Conservation (phyloP, 2,888 invertebrate species). For the Andrena dorsata region DNA sequence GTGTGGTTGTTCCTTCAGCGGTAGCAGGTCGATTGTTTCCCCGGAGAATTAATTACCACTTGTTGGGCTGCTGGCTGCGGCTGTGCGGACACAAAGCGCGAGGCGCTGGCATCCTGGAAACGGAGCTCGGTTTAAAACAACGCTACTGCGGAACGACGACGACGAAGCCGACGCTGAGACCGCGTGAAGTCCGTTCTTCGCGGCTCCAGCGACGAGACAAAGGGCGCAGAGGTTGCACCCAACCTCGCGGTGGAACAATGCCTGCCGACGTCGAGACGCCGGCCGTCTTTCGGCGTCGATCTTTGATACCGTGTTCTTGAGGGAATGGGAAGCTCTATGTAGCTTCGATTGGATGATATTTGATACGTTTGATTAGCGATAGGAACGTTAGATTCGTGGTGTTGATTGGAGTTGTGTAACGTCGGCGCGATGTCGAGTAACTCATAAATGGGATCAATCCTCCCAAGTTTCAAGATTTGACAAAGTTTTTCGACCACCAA, state of each 20-base stretch:
- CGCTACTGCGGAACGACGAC: constrained; percentile 8
- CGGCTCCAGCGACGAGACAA: constrained; percentile 41
- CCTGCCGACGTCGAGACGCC: constrained; percentile 46
- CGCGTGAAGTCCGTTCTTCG: constrained; percentile 38
- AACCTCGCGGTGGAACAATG: constrained; percentile 49
- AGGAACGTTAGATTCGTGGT: not conserved
- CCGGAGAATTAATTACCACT: constrained; percentile 82
- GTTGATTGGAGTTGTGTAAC: not conserved
- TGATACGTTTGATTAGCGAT: not conserved
- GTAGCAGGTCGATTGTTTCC: constrained; percentile 74
- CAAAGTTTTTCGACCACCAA: not conserved
- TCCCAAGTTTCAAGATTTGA: not conserved
- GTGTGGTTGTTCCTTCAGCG: constrained; percentile 50
- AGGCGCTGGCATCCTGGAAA: constrained; percentile 76
- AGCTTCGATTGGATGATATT: not conserved
- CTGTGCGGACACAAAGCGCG: constrained; percentile 76
- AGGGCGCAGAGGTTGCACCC: constrained; percentile 35
- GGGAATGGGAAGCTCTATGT: not conserved
- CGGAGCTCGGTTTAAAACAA: constrained; percentile 66
- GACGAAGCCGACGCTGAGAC: constrained; percentile 59
- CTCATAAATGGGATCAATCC: not conserved
- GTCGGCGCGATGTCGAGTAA: not conserved
- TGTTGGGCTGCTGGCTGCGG: constrained; percentile 69
- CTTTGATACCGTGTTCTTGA: not conserved
- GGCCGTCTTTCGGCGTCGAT: constrained; percentile 43